phyloP scores from a whole-genome alignment of 64 coral and sea anemone species.

The Dendronephthya gigantea region DNA sequence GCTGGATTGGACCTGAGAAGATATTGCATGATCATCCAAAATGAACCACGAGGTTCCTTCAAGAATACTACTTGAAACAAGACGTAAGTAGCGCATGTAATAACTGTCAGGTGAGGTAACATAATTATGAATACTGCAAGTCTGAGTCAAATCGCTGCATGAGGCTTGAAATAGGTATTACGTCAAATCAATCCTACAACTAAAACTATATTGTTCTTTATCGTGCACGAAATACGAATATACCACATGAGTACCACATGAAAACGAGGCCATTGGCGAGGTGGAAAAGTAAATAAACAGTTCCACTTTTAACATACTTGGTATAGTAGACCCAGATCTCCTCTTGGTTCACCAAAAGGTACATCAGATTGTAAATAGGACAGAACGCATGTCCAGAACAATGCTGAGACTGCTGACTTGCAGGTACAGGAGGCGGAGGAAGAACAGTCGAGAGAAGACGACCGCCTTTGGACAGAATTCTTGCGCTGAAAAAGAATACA shows the following conservation, averaged over 20 bases:
- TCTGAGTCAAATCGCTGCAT: too few relatives aligned
- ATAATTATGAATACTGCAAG: not conserved
- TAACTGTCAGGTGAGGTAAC: not conserved
- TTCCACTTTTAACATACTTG: constrained; percentile 29
- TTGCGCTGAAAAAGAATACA: constrained; percentile 51
- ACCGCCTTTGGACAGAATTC: constrained; percentile 63
- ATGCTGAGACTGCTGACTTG: not conserved
- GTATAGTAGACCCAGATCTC: constrained; percentile 98
- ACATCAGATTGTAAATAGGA: constrained; percentile 52
- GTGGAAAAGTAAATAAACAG: too few relatives aligned
- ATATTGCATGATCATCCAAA: not conserved
- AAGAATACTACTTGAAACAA: not conserved
- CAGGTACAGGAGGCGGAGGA: constrained; percentile 41
- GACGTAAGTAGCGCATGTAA: too few relatives aligned
- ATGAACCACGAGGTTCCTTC: not conserved
- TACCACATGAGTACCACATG: too few relatives aligned
- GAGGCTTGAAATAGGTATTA: too few relatives aligned
- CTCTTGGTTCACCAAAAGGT: constrained; percentile 54
- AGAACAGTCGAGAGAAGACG: constrained; percentile 72
- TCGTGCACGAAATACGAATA: too few relatives aligned
- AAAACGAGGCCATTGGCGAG: too few relatives aligned
- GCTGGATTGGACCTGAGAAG: constrained; percentile 70
- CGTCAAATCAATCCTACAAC: not conserved
- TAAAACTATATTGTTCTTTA: too few relatives aligned
- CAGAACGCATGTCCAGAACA: not conserved